These are phyloP conservation scores for Polypedilum vanderplanki DNA, from an alignment of 1,140 invertebrate species.

Conservation along the genomic window DNA sequence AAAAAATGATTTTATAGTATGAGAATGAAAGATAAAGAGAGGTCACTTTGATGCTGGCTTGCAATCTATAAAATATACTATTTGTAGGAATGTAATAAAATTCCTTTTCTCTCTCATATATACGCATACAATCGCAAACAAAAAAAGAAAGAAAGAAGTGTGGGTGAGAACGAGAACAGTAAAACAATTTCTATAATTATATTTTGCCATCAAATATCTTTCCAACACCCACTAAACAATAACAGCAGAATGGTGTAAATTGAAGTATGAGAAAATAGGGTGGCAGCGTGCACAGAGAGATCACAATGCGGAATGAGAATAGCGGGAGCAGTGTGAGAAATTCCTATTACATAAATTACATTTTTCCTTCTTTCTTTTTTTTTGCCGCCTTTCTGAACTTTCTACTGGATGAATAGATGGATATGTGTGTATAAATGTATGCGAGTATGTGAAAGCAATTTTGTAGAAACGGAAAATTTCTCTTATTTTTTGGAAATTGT, in stretches of 20 bases:
- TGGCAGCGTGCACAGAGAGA: background rate
- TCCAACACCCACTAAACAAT: background rate
- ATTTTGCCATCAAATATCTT: constrained; percentile 22
- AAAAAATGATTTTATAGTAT: background rate
- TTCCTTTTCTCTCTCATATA: too few species aligned
- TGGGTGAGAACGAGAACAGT: background rate
- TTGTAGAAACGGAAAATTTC: background rate
- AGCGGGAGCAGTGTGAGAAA: background rate
- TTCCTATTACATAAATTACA: background rate
- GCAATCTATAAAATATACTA: too few species aligned
- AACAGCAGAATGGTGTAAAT: background rate
- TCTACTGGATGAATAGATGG: background rate
- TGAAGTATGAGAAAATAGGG: background rate
- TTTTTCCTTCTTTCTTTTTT: background rate
- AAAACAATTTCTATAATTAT: constrained; percentile 27
- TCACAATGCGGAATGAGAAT: background rate
- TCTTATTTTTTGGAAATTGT: background rate
- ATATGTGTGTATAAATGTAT: background rate
- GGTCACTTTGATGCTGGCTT: background rate
- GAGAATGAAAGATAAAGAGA: background rate
- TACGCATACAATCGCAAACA: too few species aligned
- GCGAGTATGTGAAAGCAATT: background rate
- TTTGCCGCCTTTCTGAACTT: background rate
- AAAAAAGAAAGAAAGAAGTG: background rate
- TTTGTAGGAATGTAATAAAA: too few species aligned